A percentile compares a stretch with the other conserved stretches of the same genome.
These are phyloP conservation scores for Oxyruncus cristatus DNA, from an alignment of 2,113 vertebrate genomes.

Conservation along the genomic window DNA sequence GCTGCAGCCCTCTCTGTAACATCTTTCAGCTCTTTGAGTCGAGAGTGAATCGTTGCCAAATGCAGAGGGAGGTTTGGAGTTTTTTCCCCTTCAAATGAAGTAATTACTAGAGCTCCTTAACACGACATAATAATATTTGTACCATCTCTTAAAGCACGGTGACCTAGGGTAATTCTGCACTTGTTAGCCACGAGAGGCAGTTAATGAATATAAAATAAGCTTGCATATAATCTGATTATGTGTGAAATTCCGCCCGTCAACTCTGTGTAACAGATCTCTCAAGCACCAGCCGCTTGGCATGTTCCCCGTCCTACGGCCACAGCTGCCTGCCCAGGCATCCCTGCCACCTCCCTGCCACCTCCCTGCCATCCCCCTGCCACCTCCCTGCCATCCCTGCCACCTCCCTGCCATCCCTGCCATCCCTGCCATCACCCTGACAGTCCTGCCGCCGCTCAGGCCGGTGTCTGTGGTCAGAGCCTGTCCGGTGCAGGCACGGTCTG, in stretches of 20 bases:
- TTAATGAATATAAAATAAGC: conserved; percentile 61
- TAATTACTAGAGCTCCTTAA: conserved; percentile 20
- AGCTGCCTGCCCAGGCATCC: neutral
- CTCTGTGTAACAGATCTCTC: neutral
- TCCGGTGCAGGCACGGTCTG: fast-evolving
- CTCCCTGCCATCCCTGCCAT: neutral
- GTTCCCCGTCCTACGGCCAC: neutral
- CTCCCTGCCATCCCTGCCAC: neutral
- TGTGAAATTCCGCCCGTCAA: conserved; percentile 39
- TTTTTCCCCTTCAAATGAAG: neutral
- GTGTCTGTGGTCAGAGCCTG: no score
- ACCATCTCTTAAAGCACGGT: neutral
- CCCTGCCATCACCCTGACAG: neutral
- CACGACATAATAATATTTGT: neutral
- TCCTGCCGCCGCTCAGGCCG: neutral
- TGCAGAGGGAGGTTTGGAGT: neutral
- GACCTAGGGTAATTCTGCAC: conserved; percentile 41
- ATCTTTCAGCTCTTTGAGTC: neutral
- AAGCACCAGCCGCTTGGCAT: neutral
- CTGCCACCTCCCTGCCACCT: neutral
- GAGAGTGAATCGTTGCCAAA: neutral
- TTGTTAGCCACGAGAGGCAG: conserved; percentile 30
- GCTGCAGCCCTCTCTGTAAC: neutral
- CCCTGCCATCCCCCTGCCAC: neutral
- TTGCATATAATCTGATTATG: conserved; percentile 60